phyloP scores from a whole-genome alignment of 2,888 invertebrate species.

The Cerceris rybyensis region DNA sequence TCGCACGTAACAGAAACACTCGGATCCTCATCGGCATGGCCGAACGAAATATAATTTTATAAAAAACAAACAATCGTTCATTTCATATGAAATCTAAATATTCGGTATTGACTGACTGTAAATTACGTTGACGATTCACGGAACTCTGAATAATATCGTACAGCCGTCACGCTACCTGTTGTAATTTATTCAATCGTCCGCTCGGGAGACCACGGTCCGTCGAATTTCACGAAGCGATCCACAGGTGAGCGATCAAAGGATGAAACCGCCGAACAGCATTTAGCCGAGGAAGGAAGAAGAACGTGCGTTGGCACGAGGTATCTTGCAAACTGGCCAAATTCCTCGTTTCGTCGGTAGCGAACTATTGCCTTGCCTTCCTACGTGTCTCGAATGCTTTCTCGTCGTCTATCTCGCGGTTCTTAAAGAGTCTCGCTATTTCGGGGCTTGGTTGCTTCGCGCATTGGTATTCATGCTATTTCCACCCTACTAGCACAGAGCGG shows the following conservation, averaged over 20 bases:
- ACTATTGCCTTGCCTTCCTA: constrained; percentile 70
- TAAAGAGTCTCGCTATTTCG: constrained; percentile 34
- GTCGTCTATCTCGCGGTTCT: constrained; percentile 26
- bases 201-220: background rate
- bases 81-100: too few species aligned
- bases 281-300: constrained; percentile 18
- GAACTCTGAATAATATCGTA: background rate
- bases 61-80: too few species aligned
- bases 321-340: constrained; percentile 70
- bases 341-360: constrained; percentile 71
- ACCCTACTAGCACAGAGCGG: constrained; percentile 29
- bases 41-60: too few species aligned
- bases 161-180: constrained; percentile 23
- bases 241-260: constrained; percentile 56
- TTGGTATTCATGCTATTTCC: constrained; percentile 69
- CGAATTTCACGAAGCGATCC: constrained; percentile 18
- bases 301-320: constrained; percentile 31
- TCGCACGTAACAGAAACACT: too few species aligned
- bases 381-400: constrained; percentile 72
- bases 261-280: constrained; percentile 8
- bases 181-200: constrained; percentile 26
- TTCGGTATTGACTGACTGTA: too few species aligned
- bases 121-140: background rate
- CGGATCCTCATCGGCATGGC: too few species aligned
- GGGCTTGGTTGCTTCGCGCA: constrained; percentile 62